These are phyloP conservation scores for Tuberolachnus salignus DNA, from an alignment of 2,888 invertebrate genomes.

Conservation along the genomic window DNA sequence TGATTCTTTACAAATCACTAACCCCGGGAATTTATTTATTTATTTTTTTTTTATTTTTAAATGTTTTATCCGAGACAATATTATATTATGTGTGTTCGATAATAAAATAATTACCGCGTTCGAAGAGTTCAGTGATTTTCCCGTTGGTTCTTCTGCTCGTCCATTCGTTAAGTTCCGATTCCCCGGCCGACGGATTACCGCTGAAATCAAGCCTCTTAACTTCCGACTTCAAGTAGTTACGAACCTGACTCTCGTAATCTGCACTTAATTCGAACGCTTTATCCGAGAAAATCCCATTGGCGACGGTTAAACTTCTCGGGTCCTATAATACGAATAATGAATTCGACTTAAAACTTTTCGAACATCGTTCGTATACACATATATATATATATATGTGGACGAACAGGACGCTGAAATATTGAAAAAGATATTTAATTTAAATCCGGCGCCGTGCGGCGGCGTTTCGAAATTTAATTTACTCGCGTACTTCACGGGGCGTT, in stretches of 20 bases:
- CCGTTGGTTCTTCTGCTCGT: constrained; percentile 24
- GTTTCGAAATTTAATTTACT: too few species aligned
- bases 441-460: too few species aligned
- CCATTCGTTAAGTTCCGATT: constrained; percentile 40
- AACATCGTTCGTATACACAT: background rate
- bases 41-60: too few species aligned
- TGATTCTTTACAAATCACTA: too few species aligned
- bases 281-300: constrained; percentile 39
- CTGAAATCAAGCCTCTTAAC: constrained; percentile 28
- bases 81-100: too few species aligned
- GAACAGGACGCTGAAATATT: too few species aligned
- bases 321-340: constrained; percentile 10
- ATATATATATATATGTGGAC: too few species aligned
- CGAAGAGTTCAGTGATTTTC: constrained; percentile 11
- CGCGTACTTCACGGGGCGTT: too few species aligned
- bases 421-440: too few species aligned
- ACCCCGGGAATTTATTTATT: too few species aligned
- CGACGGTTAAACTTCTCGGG: background rate
- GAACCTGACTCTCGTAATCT: constrained; percentile 4
- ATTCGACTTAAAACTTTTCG: constrained; percentile 3
- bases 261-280: constrained; percentile 19
- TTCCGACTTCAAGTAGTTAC: constrained; percentile 34
- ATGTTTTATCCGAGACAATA: too few species aligned
- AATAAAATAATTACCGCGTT: constrained; percentile 7
- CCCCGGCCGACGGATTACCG: background rate